phyloP scores from a whole-genome alignment of 2,113 vertebrate species.

The Serilophus lunatus region DNA sequence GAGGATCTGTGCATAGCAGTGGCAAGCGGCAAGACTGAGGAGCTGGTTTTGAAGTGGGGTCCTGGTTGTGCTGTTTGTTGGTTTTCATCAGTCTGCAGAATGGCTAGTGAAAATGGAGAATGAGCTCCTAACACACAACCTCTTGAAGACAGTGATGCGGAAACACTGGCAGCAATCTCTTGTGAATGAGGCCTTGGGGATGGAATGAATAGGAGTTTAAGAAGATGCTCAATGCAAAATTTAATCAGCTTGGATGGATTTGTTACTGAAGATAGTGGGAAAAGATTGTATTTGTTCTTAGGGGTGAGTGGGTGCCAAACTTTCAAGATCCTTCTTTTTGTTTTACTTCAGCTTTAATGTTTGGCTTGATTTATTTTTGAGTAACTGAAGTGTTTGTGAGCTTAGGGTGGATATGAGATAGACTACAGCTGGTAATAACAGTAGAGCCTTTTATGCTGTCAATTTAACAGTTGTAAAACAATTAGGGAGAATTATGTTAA shows the following conservation, averaged over 20 bases:
- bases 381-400: slow-evolving; percentile 20
- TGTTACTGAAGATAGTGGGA: not conserved
- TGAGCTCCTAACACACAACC: not conserved
- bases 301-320: not conserved
- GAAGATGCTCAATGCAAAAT: not conserved
- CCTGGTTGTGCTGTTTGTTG: not conserved
- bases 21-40: rapidly evolving
- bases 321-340: not conserved
- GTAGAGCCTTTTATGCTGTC: slow-evolving; percentile 34
- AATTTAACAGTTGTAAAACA: slow-evolving; percentile 60
- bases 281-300: not conserved
- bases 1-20: not conserved
- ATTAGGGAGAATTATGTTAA: slow-evolving; percentile 60
- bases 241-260: not conserved
- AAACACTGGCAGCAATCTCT: not conserved
- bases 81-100: not conserved
- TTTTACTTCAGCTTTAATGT: not conserved
- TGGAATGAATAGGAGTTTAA: not conserved
- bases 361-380: slow-evolving; percentile 1
- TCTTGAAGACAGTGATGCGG: not conserved
- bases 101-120: not conserved
- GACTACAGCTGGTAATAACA: slow-evolving; percentile 42
- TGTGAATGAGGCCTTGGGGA: not conserved
- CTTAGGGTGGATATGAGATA: slow-evolving; percentile 7
- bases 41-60: not conserved